These are phyloP conservation scores for Melanotaenia pygmaea DNA, from an alignment of 2,797 vertebrate genomes.

Conservation along the genomic window DNA sequence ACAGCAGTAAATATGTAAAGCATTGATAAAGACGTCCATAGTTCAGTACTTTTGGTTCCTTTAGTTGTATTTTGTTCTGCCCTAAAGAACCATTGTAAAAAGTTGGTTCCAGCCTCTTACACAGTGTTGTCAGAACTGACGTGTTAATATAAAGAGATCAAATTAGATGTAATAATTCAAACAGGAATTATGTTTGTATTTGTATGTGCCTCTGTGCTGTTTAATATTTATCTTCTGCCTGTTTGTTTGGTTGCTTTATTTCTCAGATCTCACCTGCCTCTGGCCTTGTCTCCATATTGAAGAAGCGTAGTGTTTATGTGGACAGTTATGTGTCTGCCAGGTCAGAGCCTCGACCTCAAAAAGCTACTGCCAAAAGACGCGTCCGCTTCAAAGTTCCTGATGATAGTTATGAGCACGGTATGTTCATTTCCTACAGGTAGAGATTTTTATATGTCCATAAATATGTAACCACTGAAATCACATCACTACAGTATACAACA, in stretches of 20 bases:
- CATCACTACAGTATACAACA: background rate
- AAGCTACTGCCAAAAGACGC: slow-evolving; percentile 85
- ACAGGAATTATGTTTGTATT: slow-evolving; percentile 2
- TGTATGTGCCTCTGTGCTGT: background rate
- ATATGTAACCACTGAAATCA: background rate
- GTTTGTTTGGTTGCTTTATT: background rate
- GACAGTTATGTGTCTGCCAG: slow-evolving; percentile 58
- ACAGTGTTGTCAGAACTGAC: background rate
- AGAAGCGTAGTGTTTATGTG: slow-evolving; percentile 81
- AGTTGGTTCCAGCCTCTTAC: background rate
- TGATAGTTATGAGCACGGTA: slow-evolving; percentile 90
- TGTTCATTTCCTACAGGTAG: background rate
- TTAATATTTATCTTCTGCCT: background rate
- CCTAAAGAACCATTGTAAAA: slow-evolving; percentile 32
- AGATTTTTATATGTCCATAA: background rate
- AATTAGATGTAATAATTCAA: slow-evolving; percentile 4
- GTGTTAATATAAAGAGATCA: background rate
- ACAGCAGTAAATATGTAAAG: slow-evolving; percentile 6
- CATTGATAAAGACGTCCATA: slow-evolving; percentile 1
- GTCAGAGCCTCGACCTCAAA: slow-evolving; percentile 60
- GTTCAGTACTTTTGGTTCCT: slow-evolving; percentile 2
- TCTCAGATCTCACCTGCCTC: slow-evolving; percentile 86
- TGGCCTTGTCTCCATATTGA: slow-evolving; percentile 95
- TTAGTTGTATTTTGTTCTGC: slow-evolving; percentile 30
- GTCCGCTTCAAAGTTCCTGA: slow-evolving; percentile 94